phyloP scores from a whole-genome alignment of 64 coral and sea anemone species.

The Acropora yongei region DNA sequence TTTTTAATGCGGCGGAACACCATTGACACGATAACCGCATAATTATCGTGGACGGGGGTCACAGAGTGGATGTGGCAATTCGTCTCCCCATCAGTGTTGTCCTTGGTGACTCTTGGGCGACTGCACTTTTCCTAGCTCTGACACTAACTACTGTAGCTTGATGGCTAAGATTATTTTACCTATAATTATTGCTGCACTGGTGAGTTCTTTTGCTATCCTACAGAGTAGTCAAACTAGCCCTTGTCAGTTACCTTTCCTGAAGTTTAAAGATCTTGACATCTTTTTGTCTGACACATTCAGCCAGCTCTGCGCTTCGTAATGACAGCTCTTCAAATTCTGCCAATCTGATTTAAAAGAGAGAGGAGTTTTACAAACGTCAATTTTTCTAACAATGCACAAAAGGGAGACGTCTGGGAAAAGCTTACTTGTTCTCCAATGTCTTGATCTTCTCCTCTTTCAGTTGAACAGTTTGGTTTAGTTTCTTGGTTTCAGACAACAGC shows the following conservation, averaged over 20 bases:
- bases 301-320: conserved; percentile 57
- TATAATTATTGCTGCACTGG: no score
- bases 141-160: no score
- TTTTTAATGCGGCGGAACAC: no score
- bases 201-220: neutral
- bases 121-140: no score
- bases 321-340: conserved; percentile 69
- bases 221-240: neutral
- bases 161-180: no score
- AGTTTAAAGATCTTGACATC: conserved; percentile 83
- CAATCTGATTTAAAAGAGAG: conserved; percentile 47
- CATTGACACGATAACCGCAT: no score
- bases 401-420: neutral
- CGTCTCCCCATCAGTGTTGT: no score
- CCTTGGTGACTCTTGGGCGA: no score
- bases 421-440: conserved; percentile 76
- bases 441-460: conserved; percentile 92
- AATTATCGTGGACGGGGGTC: no score
- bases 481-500: conserved; percentile 67
- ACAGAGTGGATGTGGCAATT: no score
- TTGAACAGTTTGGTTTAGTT: conserved; percentile 75
- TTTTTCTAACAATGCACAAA: no score
- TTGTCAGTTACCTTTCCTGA: conserved; percentile 73
- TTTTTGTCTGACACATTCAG: conserved; percentile 65
- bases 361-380: no score